phyloP scores from a whole-genome alignment of 2,888 invertebrate genomes.

The Steinernema carpocapsae region DNA sequence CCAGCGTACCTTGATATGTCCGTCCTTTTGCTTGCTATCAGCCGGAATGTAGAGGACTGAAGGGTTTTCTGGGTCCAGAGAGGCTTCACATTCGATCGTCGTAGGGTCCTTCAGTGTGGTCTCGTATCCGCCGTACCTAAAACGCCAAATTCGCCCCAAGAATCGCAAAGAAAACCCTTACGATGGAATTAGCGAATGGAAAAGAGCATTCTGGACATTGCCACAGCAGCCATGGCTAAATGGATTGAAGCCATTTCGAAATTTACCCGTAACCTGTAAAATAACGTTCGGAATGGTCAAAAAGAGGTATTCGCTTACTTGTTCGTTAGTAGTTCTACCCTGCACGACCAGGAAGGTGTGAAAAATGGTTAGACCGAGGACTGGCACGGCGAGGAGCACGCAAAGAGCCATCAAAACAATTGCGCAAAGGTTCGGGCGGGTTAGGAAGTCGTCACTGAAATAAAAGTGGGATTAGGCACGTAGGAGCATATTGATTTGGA shows the following conservation, averaged over 20 bases:
- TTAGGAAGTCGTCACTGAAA: constrained; percentile 50
- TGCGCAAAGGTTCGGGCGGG: constrained; percentile 73
- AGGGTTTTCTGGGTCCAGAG: constrained; percentile 46
- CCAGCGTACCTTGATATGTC: constrained; percentile 53
- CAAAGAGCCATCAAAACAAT: constrained; percentile 86
- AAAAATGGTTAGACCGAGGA: constrained; percentile 95
- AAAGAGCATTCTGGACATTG: constrained; percentile 92
- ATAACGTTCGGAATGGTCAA: not conserved
- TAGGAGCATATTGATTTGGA: not conserved
- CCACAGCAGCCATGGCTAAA: constrained; percentile 92
- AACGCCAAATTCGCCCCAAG: not conserved
- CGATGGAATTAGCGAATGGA: constrained; percentile 97
- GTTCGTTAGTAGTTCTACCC: constrained; percentile 98
- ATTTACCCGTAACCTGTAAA: constrained; percentile 88
- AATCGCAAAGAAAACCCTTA: too few species aligned
- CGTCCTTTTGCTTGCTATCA: constrained; percentile 47
- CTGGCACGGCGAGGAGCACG: constrained; percentile 88
- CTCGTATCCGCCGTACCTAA: constrained; percentile 14
- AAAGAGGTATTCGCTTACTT: constrained; percentile 72
- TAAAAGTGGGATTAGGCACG: not conserved
- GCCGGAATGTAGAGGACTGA: constrained; percentile 58
- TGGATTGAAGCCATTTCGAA: constrained; percentile 97
- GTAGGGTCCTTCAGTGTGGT: constrained; percentile 18
- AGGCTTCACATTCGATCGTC: constrained; percentile 38
- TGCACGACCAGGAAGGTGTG: constrained; percentile 94